Evolutionary conservation across 2,113 vertebrate genomes (phyloP).

Genomic region (Hippocampus barbouri): DNA sequence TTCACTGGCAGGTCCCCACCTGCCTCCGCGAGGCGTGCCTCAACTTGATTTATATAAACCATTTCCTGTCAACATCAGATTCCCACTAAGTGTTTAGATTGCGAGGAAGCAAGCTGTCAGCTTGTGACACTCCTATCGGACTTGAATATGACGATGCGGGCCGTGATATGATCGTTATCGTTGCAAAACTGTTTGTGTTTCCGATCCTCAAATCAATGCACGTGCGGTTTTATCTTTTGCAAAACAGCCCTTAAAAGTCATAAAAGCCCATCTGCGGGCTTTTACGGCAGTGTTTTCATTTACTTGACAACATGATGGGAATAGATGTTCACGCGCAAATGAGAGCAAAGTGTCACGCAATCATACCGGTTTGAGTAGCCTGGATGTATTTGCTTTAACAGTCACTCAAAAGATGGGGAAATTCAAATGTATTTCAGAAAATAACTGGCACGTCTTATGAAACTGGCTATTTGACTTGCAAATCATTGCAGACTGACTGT

Average conservation of each 20-base stretch:
- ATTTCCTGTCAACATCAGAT: constrained; percentile 38
- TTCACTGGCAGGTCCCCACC: constrained; percentile 54
- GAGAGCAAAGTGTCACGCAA: constrained; percentile 58
- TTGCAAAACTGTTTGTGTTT: constrained; percentile 16
- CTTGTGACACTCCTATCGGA: constrained; percentile 31
- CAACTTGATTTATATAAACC: constrained; percentile 61
- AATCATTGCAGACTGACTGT: constrained; percentile 43
- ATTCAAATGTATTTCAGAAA: constrained; percentile 57
- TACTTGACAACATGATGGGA: constrained; percentile 49
- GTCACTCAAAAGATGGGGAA: constrained; percentile 52
- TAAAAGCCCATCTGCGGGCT: constrained; percentile 52
- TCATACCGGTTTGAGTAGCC: constrained; percentile 57
- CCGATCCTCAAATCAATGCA: constrained; percentile 22
- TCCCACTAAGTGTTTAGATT: constrained; percentile 42
- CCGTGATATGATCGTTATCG: constrained; percentile 26
- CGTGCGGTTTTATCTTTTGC: constrained; percentile 23
- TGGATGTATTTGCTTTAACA: constrained; percentile 57
- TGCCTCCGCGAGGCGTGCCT: constrained; percentile 44
- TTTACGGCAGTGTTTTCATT: constrained; percentile 29
- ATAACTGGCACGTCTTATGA: constrained; percentile 58
- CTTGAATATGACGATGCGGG: constrained; percentile 15
- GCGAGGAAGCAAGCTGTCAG: constrained; percentile 36
- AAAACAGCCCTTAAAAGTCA: constrained; percentile 29
- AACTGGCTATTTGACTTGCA: constrained; percentile 66
- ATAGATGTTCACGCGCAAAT: constrained; percentile 58